Base-by-base conservation (phyloP, 2,888 invertebrate genomes). In the Parnassius smintheus region DNA sequence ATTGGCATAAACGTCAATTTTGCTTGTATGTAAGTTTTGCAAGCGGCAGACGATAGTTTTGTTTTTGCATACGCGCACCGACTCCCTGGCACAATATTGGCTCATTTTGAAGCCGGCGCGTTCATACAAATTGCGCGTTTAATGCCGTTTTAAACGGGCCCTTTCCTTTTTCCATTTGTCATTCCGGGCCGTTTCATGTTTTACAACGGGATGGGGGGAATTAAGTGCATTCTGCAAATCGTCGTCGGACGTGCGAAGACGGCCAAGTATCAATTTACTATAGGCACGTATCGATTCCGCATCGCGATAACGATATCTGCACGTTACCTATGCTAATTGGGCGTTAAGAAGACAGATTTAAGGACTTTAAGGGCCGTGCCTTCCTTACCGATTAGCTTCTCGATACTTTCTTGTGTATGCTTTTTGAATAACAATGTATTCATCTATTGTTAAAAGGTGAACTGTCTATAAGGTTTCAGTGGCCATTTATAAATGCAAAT, bases 161-260 rank as follows among this genome's bases (percentile, higher is more conserved):
- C 82, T 85, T 88, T 88, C 88, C 88, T 85, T 88, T 88, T 83
- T 77, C 82, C 81, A 89, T 90, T 85, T 78, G 82, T 89, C 88
- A 89, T 88, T 88, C 83, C 72, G 75, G 72, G 75, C 74, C 76
- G 77, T 79, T 65, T 65, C 66, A 77, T 78, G 74, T 76, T 84
- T 84, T 77, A 83, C 83, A 84, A 84, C 86, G 86, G 86, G 84
- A 86, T 84, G 86, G 81, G 66, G 75, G 66, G 80, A 77, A 82
- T 86, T 81, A 77, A 80, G 76, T 77, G 78, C 75, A 80, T 80
- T 80, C 82, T 74, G 82, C 83, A 85, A 86, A 88, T 87, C 78
- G 85, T 73, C 78, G 72, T 70, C 56, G 66, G 70, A 85, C 87
- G 88, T 87, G 87, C 68, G 61, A 41, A 68, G 80, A 71, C 62